Evolutionary conservation across 2,797 vertebrate species (phyloP), one percentile per base, ranked within the genome.

Genomic region (Momotus momota): DNA sequence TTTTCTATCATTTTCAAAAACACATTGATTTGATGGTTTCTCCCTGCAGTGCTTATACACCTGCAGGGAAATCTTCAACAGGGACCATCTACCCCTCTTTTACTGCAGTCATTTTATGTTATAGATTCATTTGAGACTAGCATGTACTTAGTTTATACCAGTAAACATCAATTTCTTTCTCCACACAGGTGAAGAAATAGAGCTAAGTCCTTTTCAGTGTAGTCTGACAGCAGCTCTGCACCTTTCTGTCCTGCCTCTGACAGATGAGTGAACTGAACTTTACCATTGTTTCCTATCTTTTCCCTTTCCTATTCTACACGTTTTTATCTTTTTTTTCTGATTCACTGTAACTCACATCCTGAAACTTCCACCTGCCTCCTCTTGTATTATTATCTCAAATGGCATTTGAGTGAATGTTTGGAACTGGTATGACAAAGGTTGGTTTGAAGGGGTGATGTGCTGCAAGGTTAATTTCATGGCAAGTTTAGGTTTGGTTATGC

Each of bases 121-220:
- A 88, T 2, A 9, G 45, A 96, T 92, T 81, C 55, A 69, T 75
- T 72, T 35, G 69, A 90, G 41, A 64, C 19, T 58, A 95, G 46
- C 48, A 88, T 19, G 16, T 84, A 91, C 77, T 94, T 93, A 81
- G 33, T 43, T 93, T 88, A 43, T 62, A 52, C 2, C 35, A 73
- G 77, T 58, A 97, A 94, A 86, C 10, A 88, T 18, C 38, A 92
- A 61, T 60, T 88, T 92, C 11, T 92, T 86, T 79, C 64, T 55
- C 70, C 48, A 65, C 29, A 52, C 8, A 35, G 23, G 48, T 49
- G 55, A 41, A 15, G 10, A 14, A 91, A 23, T 10, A 96, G 35
- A 94, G 41, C 12, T 79, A 91, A 94, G 74, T 52, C 22, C 74
- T 91, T 52, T 84, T 84, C 71, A 69, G 60, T 29, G 17, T 55